Conservation (phyloP, 2,113 vertebrate genomes). For the Passer domesticus region DNA sequence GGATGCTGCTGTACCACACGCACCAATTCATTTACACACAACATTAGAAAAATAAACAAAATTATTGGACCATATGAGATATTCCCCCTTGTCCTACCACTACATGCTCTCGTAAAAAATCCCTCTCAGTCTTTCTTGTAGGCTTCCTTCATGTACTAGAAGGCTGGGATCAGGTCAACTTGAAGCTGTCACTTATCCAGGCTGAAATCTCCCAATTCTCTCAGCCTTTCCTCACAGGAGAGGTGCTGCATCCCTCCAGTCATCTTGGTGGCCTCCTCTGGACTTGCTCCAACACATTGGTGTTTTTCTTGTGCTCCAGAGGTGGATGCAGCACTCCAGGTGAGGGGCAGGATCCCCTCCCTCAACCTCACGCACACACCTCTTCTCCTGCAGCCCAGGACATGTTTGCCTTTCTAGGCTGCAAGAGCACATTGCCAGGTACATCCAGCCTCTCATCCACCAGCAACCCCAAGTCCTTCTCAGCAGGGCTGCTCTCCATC, state of each 20-base stretch:
- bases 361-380: accelerated
- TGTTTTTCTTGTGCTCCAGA: neutral
- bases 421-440: neutral
- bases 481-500: neutral
- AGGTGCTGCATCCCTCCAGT: neutral
- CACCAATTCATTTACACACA: neutral
- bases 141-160: neutral
- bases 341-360: neutral
- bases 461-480: neutral
- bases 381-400: neutral
- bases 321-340: neutral
- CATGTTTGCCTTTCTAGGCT: neutral
- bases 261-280: neutral
- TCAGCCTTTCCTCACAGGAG: neutral
- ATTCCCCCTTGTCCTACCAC: neutral
- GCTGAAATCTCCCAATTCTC: neutral
- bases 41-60: neutral
- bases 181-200: neutral
- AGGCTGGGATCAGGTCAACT: neutral
- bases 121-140: neutral
- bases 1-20: neutral
- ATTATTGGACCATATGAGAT: neutral
- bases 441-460: neutral
- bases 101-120: neutral
- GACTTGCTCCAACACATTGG: accelerated